Base-by-base conservation (phyloP, 2,888 invertebrate genomes). In the Koerneria pararmatus region DNA sequence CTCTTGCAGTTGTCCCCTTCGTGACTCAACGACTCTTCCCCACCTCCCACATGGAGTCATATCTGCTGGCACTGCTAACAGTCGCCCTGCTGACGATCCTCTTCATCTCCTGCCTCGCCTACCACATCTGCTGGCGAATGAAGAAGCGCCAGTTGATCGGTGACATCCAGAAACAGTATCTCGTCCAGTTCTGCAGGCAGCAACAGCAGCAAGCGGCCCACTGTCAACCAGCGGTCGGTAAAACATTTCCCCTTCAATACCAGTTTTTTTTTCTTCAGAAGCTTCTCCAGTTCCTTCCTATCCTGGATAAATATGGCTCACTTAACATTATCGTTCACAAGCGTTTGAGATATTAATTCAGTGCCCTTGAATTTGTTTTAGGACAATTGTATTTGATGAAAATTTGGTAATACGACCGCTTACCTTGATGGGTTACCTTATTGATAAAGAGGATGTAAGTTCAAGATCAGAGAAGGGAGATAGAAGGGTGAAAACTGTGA, bases 161-260 rank as follows among this genome's bases (percentile, higher is more conserved):
- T 22, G 71, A 77, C 15, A 78, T 83, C 24, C 82, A 82, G 63
- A 66, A 79, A 70, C 81, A 82, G 62, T 77, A 79, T 48, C 68
- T 80, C 37, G 75, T 78, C 46, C 74, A 78, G 48, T 68, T 71
- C 59, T 56, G 56, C 11, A n/a, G 46, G n/a, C 46, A 11, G 11
- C 11, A 11, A 11, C 11, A 41, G 11, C n/a, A 41, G 11, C 46
- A n/a, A 41, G 46, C n/a, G n/a, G 11, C 46, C 11, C 46, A 11
- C 46, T 11, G 46, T 41, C 46, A 41, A 15, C 46, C n/a, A n/a
- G n/a, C n/a, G n/a, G n/a, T n/a, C n/a, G n/a, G n/a, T n/a, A n/a
- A n/a, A n/a, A n/a, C n/a, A n/a, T n/a, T n/a, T n/a, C n/a, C n/a
- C n/a, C n/a, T n/a, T n/a, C n/a, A n/a, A n/a, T n/a, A n/a, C n/a